Base-by-base conservation (phyloP, 2,797 vertebrate genomes). In the Phrynocephalus forsythii region DNA sequence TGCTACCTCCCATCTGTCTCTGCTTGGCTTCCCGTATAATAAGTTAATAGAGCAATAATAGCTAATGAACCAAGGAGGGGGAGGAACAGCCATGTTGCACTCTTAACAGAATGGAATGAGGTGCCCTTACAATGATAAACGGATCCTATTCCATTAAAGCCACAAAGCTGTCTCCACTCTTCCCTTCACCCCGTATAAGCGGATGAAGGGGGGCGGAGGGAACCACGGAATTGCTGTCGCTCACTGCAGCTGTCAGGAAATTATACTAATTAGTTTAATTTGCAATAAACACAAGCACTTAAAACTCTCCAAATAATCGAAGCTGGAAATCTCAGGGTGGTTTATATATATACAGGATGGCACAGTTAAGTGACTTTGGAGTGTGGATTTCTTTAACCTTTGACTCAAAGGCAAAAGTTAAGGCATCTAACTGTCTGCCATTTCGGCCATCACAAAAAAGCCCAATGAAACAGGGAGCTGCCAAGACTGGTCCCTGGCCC, bases 251-350 rank as follows among this genome's bases (percentile, higher is more conserved):
- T 96, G 96, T 96, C 96, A 97, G 96, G 96, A 97, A 97, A 97
- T 94, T 89, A 96, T 96, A 96, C 95, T 96, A 96, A 96, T 97
- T 97, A 97, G 95, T 96, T 97, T 97, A 97, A 97, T 97, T 97
- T 96, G 96, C 97, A 97, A 96, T 97, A 97, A 84, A 97, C 95
- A 96, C 94, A 96, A 96, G 95, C 97, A 96, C 95, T 97, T 97
- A 95, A 84, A 83, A 96, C 96, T 96, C 95, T 96, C 95, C 95
- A 97, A 96, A 97, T 96, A 97, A 96, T 96, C 95, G 94, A 95
- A 96, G 95, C 96, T 96, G 93, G 95, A 94, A 95, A 96, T 95
- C 95, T 96, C 94, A 48, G 22, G 95, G 56, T 18, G 60, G 30
- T 60, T 73, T 93, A 96, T 96, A 95, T 52, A 71, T 66, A 60